Conservation (phyloP, 1,140 invertebrate species). For the Zaprionus ornatus region DNA sequence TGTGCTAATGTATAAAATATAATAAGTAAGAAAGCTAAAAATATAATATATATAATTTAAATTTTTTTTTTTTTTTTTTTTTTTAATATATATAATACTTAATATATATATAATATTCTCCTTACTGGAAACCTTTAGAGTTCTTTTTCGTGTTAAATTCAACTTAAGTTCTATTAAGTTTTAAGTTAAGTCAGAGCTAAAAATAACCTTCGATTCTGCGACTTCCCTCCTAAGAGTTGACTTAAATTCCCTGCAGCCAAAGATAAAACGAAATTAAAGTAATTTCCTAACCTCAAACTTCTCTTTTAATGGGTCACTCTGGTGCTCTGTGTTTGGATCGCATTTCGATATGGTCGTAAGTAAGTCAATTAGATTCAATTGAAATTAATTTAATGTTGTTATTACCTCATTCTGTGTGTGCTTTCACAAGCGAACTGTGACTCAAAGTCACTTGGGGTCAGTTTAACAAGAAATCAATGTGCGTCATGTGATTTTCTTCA, state of each 20-base stretch:
- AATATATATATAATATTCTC: no score
- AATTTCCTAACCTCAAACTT: background rate
- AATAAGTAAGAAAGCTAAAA: no score
- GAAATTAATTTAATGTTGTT: slow-evolving; percentile 68
- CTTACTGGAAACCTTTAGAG: no score
- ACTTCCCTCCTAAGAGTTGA: background rate
- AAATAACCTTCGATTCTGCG: background rate
- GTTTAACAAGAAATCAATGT: slow-evolving; percentile 13
- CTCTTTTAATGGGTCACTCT: slow-evolving; percentile 25
- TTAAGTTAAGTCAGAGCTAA: background rate
- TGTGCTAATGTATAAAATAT: no score
- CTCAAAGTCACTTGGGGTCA: slow-evolving; percentile 41
- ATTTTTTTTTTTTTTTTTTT: no score
- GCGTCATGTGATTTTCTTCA: background rate
- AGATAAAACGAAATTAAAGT: slow-evolving; percentile 6
- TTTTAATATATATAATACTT: no score
- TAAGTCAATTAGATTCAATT: slow-evolving; percentile 72
- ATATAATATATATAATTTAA: no score
- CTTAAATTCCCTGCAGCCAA: background rate
- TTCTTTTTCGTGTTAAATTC: no score
- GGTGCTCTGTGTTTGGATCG: background rate
- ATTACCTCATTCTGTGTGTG: slow-evolving; percentile 9
- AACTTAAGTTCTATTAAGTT: no score
- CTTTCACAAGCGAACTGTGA: slow-evolving; percentile 16
- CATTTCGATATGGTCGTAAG: slow-evolving; percentile 28